Base-by-base conservation (phyloP, 1,140 invertebrate species). In the Hylaeus anthracinus region DNA sequence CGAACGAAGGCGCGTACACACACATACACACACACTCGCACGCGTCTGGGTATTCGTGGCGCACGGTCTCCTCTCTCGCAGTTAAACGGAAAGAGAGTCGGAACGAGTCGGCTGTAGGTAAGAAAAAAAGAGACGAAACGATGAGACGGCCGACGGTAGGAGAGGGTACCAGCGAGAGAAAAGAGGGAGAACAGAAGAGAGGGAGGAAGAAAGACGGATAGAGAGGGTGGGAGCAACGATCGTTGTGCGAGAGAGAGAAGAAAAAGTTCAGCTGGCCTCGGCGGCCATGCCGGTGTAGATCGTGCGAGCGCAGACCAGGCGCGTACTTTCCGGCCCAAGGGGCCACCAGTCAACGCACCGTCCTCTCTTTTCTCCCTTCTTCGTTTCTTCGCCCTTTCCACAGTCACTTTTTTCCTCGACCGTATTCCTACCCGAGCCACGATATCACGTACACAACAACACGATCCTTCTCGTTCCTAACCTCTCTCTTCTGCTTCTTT, bases 261-360 rank as follows among this genome's bases (percentile, higher is more conserved):
- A 85, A 88, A 78, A 87, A 86, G 87, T 90, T 90, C 88, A 91
- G 90, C 87, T 92, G 89, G 91, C 90, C 90, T 92, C 91, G 90
- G 91, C 91, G 88, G 91, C 91, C 91, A 92, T 91, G 90, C 90
- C 89, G 88, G 81, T 86, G 85, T 86, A 83, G 89, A 87, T 88
- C 88, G 87, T 86, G 86, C 85, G 85, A 87, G 88, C 85, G 72
- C 78, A 87, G 85, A 60, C 64, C 91, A 92, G 91, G 89, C 81
- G 71, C 86, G 92, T 90, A 91, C 15, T 67, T 37, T 53, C 53
- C 45, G 55, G 61, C 43, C 51, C 60, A 15, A 66, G 69, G 81
- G 70, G 63, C 76, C 84, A 82, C 78, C 48, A 61, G 58, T 64
- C 74, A 39, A 70, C 72, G 43, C 65, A 61, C 48, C 26, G 39